Evolutionary conservation across 2,888 invertebrate genomes (phyloP).

Genomic region (Phortica magna): DNA sequence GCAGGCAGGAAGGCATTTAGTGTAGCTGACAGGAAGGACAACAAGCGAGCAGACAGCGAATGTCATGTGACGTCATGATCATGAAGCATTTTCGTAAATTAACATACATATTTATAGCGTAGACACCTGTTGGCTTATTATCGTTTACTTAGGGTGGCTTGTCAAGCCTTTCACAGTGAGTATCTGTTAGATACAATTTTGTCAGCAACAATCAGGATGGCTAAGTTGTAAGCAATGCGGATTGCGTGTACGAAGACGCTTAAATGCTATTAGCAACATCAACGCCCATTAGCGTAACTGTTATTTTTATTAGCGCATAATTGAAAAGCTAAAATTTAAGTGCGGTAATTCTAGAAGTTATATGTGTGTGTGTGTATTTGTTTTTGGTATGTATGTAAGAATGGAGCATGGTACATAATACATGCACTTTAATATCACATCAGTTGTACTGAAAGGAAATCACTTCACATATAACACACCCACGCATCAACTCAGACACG

Average conservation of each 20-base stretch:
- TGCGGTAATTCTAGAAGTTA: neutral
- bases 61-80: conserved; percentile 18
- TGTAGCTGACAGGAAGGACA: neutral
- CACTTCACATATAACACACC: neutral
- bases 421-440: neutral
- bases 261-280: conserved; percentile 40
- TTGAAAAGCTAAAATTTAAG: conserved; percentile 16
- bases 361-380: too few species aligned
- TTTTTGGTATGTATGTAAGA: too few species aligned
- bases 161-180: conserved; percentile 36
- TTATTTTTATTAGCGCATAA: conserved; percentile 22
- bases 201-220: neutral
- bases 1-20: neutral
- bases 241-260: conserved; percentile 15
- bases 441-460: neutral
- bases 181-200: conserved; percentile 39
- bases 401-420: too few species aligned
- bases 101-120: conserved; percentile 6
- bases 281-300: conserved; percentile 46
- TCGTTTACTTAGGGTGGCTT: neutral
- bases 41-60: conserved; percentile 1
- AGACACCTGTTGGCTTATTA: neutral
- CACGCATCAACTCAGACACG: neutral
- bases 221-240: neutral
- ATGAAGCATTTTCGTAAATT: conserved; percentile 9